A percentile compares a stretch with the other conserved stretches of the same genome.
These are phyloP conservation scores for Rhyzopertha dominica DNA, from an alignment of 1,140 invertebrate species.

Conservation along the genomic window DNA sequence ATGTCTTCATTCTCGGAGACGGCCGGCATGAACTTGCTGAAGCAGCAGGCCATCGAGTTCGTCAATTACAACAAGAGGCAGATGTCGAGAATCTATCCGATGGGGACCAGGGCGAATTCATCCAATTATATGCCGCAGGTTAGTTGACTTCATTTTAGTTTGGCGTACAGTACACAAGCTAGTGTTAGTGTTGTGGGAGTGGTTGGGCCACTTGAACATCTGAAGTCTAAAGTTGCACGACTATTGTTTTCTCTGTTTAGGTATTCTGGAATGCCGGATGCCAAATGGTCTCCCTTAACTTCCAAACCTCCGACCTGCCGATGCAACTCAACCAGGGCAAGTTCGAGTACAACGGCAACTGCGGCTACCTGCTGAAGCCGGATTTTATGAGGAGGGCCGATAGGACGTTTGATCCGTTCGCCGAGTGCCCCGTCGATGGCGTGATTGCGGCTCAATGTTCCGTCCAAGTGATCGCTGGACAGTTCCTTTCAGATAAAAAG, in stretches of 20 bases:
- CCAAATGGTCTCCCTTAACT: slow-evolving; percentile 99
- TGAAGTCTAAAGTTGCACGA: too few relatives aligned
- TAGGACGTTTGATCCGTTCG: slow-evolving; percentile 97
- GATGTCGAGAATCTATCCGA: slow-evolving; percentile 98
- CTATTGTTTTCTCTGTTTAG: too few relatives aligned
- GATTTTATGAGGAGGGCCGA: slow-evolving; percentile 98
- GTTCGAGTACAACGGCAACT: slow-evolving; percentile 98
- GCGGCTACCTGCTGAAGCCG: slow-evolving; percentile 95
- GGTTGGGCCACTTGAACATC: too few relatives aligned
- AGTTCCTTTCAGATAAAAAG: slow-evolving; percentile 99
- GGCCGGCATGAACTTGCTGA: slow-evolving; percentile 89
- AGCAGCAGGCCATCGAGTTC: slow-evolving; percentile 95
- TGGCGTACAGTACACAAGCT: too few relatives aligned
- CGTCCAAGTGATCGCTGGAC: slow-evolving; percentile 97
- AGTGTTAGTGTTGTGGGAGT: too few relatives aligned
- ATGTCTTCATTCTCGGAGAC: slow-evolving; percentile 99
- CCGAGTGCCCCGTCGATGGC: slow-evolving; percentile 98
- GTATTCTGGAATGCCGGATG: slow-evolving; percentile 91
- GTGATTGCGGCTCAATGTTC: slow-evolving; percentile 98
- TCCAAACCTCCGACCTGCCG: slow-evolving; percentile 97
- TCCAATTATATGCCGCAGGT: slow-evolving; percentile 99
- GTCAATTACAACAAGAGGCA: slow-evolving; percentile 99
- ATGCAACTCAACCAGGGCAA: slow-evolving; percentile 99
- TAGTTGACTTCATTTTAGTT: slow-evolving; percentile 28
- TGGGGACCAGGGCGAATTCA: slow-evolving; percentile 96